phyloP scores from a whole-genome alignment of 2,797 vertebrate genomes.

The Salmo trutta region DNA sequence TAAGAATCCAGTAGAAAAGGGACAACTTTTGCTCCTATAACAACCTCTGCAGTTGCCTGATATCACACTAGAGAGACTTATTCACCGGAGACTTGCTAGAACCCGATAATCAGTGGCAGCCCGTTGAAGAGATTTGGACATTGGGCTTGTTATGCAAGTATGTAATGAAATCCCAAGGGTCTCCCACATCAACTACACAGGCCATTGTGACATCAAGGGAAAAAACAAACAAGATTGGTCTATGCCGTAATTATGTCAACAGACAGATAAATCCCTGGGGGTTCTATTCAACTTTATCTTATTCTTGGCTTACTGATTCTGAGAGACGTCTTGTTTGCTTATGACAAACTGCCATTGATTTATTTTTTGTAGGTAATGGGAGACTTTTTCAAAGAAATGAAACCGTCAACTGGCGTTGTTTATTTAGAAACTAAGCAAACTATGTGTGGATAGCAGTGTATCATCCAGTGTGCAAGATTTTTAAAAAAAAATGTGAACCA shows the following conservation, averaged over 20 bases:
- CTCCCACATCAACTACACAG: background rate
- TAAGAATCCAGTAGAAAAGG: background rate
- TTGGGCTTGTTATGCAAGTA: constrained; percentile 32
- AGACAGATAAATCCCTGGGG: too few relatives aligned
- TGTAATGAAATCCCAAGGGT: constrained; percentile 25
- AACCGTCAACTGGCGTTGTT: background rate
- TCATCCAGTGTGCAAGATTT: too few relatives aligned
- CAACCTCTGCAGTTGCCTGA: background rate
- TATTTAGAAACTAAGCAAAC: too few relatives aligned
- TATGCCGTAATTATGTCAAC: background rate
- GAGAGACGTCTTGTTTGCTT: background rate
- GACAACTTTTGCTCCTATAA: background rate
- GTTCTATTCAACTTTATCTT: too few relatives aligned
- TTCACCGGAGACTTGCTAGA: background rate
- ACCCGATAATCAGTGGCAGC: background rate
- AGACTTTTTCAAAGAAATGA: background rate
- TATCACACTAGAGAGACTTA: constrained; percentile 5
- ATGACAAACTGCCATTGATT: background rate
- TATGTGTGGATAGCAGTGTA: too few relatives aligned
- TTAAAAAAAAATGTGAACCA: too few relatives aligned
- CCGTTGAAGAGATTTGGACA: constrained; percentile 17
- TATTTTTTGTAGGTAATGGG: background rate
- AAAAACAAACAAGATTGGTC: background rate
- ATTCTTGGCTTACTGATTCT: too few relatives aligned
- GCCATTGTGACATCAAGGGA: background rate